These are phyloP conservation scores for Pandion haliaetus DNA, from an alignment of 2,113 vertebrate species.

Conservation along the genomic window DNA sequence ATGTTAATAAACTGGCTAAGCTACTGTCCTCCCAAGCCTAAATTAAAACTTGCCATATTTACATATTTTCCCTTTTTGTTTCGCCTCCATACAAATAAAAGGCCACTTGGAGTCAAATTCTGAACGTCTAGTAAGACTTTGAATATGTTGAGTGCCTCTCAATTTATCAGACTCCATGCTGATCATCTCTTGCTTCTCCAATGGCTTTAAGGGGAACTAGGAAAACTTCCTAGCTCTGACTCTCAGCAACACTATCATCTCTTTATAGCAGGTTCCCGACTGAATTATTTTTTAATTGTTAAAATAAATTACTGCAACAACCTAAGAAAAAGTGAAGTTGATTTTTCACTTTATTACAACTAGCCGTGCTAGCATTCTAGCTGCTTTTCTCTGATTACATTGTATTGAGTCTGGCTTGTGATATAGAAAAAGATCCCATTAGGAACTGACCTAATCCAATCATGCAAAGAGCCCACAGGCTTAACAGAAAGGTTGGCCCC, in stretches of 20 bases:
- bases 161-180: not conserved
- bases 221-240: not conserved
- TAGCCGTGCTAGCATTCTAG: not conserved
- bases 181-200: not conserved
- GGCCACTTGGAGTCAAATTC: not conserved
- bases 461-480: conserved; percentile 21
- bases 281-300: not conserved
- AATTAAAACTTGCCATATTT: not conserved
- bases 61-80: not conserved
- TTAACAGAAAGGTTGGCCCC: not conserved
- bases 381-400: conserved; percentile 9
- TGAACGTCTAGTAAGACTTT: not conserved
- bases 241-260: not conserved
- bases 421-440: conserved; percentile 34
- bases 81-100: not conserved
- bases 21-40: not conserved
- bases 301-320: conserved; percentile 1
- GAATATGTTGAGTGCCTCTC: not conserved
- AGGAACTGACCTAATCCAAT: conserved; percentile 52
- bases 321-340: not conserved
- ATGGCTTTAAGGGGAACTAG: not conserved
- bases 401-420: conserved; percentile 5
- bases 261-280: not conserved
- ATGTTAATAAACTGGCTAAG: not conserved
- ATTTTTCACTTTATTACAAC: conserved; percentile 10